Percentiles rank a stretch among this genome's conserved stretches.
Evolutionary conservation across 2,113 vertebrate genomes (phyloP).

Genomic region (Pycnonotus jocosus): DNA sequence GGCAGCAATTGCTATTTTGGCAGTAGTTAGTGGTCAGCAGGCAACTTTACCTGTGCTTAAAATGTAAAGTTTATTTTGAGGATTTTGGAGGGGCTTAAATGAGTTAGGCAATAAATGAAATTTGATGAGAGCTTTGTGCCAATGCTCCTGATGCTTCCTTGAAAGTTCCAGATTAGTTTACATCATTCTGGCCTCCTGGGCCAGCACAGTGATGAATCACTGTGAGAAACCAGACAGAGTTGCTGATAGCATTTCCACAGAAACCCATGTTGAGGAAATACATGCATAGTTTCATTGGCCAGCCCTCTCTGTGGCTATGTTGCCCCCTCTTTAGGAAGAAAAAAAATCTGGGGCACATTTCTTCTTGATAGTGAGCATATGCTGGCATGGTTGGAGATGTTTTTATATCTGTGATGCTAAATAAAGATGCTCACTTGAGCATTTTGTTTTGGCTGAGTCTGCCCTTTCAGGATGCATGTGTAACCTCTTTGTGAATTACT

Average conservation of each 20-base stretch:
- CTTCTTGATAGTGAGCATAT: background rate
- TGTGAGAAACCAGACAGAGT: background rate
- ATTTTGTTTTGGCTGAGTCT: constrained; percentile 37
- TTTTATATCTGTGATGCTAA: background rate
- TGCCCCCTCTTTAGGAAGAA: background rate
- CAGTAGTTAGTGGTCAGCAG: background rate
- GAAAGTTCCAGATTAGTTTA: background rate
- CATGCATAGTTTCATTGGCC: background rate
- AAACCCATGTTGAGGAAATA: background rate
- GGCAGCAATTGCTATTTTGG: background rate
- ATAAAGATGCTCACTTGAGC: background rate
- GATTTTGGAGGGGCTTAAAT: background rate
- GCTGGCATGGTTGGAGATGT: background rate
- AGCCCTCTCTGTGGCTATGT: background rate
- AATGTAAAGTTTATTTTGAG: background rate
- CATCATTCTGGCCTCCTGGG: background rate
- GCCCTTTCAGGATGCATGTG: constrained; percentile 14
- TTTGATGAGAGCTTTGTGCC: background rate
- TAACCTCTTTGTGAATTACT: constrained; percentile 30
- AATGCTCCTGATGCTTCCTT: background rate
- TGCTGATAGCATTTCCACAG: background rate
- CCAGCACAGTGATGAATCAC: background rate
- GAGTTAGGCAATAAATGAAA: background rate
- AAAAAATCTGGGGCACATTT: background rate
- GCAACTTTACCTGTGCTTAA: background rate